phyloP scores from a whole-genome alignment of 2,888 invertebrate genomes.

The Neuroscelio doddi region DNA sequence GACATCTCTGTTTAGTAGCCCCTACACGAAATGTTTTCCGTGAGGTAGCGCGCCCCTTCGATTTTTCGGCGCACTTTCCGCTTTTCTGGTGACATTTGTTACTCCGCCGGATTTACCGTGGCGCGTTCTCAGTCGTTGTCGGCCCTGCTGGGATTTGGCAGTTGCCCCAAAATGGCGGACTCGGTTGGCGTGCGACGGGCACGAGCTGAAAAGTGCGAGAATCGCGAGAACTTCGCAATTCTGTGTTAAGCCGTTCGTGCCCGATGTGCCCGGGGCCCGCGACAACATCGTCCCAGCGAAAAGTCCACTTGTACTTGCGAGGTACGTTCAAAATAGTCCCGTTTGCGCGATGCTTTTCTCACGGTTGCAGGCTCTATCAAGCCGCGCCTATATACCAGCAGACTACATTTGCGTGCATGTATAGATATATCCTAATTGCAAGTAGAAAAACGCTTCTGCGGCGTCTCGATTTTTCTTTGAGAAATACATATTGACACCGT shows the following conservation, averaged over 20 bases:
- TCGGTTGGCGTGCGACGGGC: conserved; percentile 68
- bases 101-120: background rate
- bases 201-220: conserved; percentile 65
- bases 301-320: conserved; percentile 32
- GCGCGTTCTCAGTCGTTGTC: conserved; percentile 32
- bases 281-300: conserved; percentile 41
- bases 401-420: background rate
- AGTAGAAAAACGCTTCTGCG: no score
- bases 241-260: conserved; percentile 61
- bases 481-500: background rate
- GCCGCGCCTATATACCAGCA: conserved; percentile 33
- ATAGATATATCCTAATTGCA: no score
- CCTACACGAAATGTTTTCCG: no score
- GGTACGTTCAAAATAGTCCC: conserved; percentile 45
- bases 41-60: no score
- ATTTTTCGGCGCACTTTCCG: no score
- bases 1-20: no score
- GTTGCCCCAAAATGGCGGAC: conserved; percentile 71
- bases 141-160: conserved; percentile 56
- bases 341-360: conserved; percentile 5
- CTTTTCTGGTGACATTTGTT: conserved; percentile 8
- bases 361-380: conserved; percentile 18
- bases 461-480: background rate
- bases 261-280: conserved; percentile 46
- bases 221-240: conserved; percentile 59